phyloP scores from a whole-genome alignment of 2,888 invertebrate species.

The Coleophora deauratella region DNA sequence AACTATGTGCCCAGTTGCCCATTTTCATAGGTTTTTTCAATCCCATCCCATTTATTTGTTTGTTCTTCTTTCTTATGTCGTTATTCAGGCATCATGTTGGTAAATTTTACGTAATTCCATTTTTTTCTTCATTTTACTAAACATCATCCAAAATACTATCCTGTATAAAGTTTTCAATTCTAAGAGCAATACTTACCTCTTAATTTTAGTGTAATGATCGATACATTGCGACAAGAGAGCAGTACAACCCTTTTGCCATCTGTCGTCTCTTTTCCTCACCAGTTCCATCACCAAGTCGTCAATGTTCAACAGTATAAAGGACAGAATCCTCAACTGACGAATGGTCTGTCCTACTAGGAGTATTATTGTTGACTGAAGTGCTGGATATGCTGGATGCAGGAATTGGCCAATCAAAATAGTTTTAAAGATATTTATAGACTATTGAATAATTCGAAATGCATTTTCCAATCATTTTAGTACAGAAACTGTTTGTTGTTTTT shows the following conservation, averaged over 20 bases:
- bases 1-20: too few relatives aligned
- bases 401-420: conserved; percentile 9
- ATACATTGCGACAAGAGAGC: conserved; percentile 42
- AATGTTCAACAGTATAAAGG: conserved; percentile 41
- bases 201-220: conserved; percentile 45
- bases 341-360: conserved; percentile 49
- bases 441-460: too few relatives aligned
- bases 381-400: conserved; percentile 42
- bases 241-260: conserved; percentile 41
- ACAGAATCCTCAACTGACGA: conserved; percentile 47
- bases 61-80: too few relatives aligned
- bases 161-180: too few relatives aligned
- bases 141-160: too few relatives aligned
- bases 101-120: too few relatives aligned
- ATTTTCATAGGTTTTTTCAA: too few relatives aligned
- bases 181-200: conserved; percentile 49
- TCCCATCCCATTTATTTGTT: too few relatives aligned
- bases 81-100: too few relatives aligned
- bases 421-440: conserved; percentile 1
- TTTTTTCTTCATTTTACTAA: too few relatives aligned
- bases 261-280: conserved; percentile 18
- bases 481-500: too few relatives aligned
- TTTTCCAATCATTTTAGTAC: too few relatives aligned
- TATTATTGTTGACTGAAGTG: conserved; percentile 51
- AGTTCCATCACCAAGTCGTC: conserved; percentile 42